phyloP scores from a whole-genome alignment of 2,797 vertebrate genomes.

The Acanthopagrus latus region DNA sequence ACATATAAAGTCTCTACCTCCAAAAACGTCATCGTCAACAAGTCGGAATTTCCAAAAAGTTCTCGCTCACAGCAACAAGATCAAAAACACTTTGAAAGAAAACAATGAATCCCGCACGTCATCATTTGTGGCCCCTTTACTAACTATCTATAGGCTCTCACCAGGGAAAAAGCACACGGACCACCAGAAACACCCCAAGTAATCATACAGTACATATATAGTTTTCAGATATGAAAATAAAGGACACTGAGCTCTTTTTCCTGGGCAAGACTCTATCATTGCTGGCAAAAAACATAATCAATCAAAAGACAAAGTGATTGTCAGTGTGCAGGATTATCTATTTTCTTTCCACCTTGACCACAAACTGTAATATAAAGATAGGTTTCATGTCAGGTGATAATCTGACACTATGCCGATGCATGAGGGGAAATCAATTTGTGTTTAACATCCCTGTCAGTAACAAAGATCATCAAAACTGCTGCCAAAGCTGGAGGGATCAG shows the following conservation, averaged over 20 bases:
- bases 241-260: background rate
- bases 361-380: background rate
- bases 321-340: background rate
- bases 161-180: background rate
- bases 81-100: conserved; percentile 4
- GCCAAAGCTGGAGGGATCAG: background rate
- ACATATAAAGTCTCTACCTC: conserved; percentile 4
- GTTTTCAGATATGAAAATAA: too few relatives aligned
- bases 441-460: background rate
- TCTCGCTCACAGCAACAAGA: background rate
- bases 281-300: too few relatives aligned
- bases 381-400: background rate
- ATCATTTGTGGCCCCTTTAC: too few relatives aligned
- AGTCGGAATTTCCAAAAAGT: background rate
- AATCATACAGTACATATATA: background rate
- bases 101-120: background rate
- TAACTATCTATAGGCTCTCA: background rate
- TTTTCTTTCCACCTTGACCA: background rate
- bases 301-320: background rate
- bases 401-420: conserved; percentile 6
- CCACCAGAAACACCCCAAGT: background rate
- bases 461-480: background rate
- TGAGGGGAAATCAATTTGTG: background rate
- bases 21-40: conserved; percentile 7
- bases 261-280: background rate